Evolutionary conservation across 2,888 invertebrate species (phyloP).

Genomic region (Polyommatus iphigenia): DNA sequence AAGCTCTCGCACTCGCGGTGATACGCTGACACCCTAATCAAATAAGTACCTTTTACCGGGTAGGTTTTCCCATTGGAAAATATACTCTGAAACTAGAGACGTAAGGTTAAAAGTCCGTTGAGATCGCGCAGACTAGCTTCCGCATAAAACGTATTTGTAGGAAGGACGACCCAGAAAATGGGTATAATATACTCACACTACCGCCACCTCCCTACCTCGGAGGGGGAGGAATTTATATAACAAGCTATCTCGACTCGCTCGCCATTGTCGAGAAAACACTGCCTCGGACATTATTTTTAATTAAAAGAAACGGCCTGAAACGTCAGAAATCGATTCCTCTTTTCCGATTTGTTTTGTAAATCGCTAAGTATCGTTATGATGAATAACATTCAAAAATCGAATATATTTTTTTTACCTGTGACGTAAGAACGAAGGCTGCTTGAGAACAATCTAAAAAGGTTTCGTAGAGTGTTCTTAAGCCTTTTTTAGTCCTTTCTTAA

Average conservation of each 20-base stretch:
- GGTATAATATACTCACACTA: slow-evolving; percentile 80
- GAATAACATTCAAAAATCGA: neutral
- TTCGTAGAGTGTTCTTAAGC: neutral
- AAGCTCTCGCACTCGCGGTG: slow-evolving; percentile 75
- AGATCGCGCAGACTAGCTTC: slow-evolving; percentile 67
- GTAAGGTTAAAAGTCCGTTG: slow-evolving; percentile 52
- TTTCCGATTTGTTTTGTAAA: slow-evolving; percentile 4
- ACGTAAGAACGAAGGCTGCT: neutral
- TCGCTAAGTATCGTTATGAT: neutral
- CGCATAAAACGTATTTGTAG: slow-evolving; percentile 80
- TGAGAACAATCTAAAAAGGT: neutral
- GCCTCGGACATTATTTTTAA: slow-evolving; percentile 77
- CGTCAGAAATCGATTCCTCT: slow-evolving; percentile 33
- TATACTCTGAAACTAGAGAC: slow-evolving; percentile 44
- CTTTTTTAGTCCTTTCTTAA: neutral
- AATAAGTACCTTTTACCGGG: slow-evolving; percentile 80
- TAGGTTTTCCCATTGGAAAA: slow-evolving; percentile 48
- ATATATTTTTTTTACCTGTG: too few relatives aligned
- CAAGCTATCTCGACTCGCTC: slow-evolving; percentile 76
- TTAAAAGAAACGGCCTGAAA: slow-evolving; percentile 69
- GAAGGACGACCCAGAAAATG: slow-evolving; percentile 81
- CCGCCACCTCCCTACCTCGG: slow-evolving; percentile 73
- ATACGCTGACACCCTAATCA: slow-evolving; percentile 80
- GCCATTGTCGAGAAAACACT: slow-evolving; percentile 75
- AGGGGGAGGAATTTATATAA: slow-evolving; percentile 79